These are phyloP conservation scores for Oophaga sylvatica DNA, from an alignment of 2,797 vertebrate genomes.

Conservation along the genomic window DNA sequence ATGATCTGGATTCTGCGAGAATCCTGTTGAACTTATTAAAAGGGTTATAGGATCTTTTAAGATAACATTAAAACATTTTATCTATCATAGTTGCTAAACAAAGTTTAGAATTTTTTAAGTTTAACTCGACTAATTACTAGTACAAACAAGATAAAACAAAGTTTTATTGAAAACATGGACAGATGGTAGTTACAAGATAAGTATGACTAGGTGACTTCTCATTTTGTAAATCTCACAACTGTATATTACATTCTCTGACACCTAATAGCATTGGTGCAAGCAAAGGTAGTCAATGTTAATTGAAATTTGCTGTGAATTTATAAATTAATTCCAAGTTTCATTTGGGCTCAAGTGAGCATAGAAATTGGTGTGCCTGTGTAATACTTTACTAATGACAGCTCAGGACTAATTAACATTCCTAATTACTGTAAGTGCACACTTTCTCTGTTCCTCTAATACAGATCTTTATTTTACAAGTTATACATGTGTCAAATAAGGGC, in stretches of 20 bases:
- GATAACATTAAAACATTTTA: too few relatives aligned
- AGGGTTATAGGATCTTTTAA: background rate
- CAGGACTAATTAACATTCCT: constrained; percentile 50
- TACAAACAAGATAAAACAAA: background rate
- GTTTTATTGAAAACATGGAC: background rate
- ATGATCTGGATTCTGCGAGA: too few relatives aligned
- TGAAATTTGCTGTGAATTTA: constrained; percentile 46
- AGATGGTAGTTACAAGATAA: constrained; percentile 1
- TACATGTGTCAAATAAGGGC: constrained; percentile 23
- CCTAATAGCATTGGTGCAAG: constrained; percentile 6
- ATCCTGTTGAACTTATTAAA: too few relatives aligned
- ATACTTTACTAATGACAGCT: constrained; percentile 31
- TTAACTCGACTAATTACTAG: background rate
- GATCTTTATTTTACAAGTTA: constrained; percentile 34
- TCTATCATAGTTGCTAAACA: background rate
- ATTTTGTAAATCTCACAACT: constrained; percentile 6
- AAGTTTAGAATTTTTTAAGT: background rate
- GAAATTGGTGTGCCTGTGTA: constrained; percentile 34
- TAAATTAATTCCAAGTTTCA: constrained; percentile 38
- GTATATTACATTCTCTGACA: constrained; percentile 15
- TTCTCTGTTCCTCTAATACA: constrained; percentile 20
- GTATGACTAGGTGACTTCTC: background rate
- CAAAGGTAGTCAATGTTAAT: constrained; percentile 31
- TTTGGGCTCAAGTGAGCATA: constrained; percentile 43
- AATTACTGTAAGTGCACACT: constrained; percentile 47